Conservation (phyloP, 2,797 vertebrate species). For the Epinephelus coioides region DNA sequence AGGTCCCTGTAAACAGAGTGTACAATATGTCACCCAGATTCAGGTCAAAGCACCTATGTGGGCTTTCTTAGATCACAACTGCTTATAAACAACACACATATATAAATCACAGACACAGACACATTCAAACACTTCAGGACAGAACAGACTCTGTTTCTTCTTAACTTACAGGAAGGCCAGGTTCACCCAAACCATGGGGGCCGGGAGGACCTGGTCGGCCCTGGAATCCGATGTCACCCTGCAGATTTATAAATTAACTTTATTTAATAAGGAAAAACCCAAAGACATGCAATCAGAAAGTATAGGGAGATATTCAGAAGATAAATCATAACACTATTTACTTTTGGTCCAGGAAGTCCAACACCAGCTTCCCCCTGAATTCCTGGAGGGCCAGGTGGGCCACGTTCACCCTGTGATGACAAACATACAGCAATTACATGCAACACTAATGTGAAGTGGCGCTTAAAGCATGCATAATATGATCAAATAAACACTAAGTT, state of each 20-base stretch:
- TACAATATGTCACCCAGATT: conserved; percentile 12
- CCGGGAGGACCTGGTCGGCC: conserved; percentile 90
- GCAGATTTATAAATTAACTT: conserved; percentile 40
- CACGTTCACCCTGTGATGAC: conserved; percentile 90
- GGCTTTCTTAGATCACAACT: conserved; percentile 21
- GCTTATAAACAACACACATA: not conserved
- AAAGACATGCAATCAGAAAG: not conserved
- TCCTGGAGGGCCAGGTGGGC: conserved; percentile 87
- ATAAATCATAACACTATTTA: conserved; percentile 57
- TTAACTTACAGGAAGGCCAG: conserved; percentile 88
- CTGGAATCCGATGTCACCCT: conserved; percentile 91
- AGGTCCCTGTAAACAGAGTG: conserved; percentile 87
- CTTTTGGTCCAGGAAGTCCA: conserved; percentile 92
- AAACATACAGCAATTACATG: conserved; percentile 28
- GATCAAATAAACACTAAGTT: not conserved
- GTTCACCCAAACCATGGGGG: conserved; percentile 90
- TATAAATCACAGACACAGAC: not conserved
- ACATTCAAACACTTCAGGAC: not conserved
- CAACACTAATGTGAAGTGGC: no score
- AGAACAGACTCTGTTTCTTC: conserved; percentile 6
- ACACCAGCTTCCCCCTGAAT: conserved; percentile 92
- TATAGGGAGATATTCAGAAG: not conserved
- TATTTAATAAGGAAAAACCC: not conserved
- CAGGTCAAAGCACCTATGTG: not conserved
- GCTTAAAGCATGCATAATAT: not conserved